phyloP scores from a whole-genome alignment of 2,888 invertebrate species.

The Syrphus vitripennis region DNA sequence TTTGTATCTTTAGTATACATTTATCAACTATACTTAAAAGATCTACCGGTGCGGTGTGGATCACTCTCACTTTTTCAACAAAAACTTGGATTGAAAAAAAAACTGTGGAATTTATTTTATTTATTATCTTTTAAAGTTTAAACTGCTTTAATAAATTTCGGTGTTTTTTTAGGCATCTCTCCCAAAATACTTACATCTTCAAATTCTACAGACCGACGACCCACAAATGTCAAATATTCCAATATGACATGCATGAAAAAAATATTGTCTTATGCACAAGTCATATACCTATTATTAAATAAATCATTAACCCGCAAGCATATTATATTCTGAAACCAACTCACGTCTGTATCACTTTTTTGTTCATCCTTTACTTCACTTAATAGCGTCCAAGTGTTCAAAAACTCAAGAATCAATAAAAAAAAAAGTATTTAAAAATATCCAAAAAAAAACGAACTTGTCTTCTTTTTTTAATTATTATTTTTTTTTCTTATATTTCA shows the following conservation, averaged over 20 bases:
- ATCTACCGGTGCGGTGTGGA: too few relatives aligned
- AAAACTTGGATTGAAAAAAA: too few relatives aligned
- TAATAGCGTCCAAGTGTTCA: constrained; percentile 58
- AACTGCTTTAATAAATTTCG: too few relatives aligned
- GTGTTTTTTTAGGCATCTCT: not conserved
- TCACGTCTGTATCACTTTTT: not conserved
- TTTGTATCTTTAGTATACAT: too few relatives aligned
- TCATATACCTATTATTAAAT: constrained; percentile 25
- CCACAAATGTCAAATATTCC: constrained; percentile 7
- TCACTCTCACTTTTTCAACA: too few relatives aligned
- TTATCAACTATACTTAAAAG: too few relatives aligned
- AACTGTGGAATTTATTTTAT: too few relatives aligned
- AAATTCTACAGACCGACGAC: not conserved
- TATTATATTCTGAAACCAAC: not conserved
- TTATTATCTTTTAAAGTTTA: not conserved
- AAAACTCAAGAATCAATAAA: constrained; percentile 35
- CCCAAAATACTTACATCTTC: not conserved
- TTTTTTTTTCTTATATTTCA: not conserved
- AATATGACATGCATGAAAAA: not conserved
- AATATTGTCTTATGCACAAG: not conserved
- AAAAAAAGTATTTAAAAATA: constrained; percentile 53
- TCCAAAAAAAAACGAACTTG: constrained; percentile 38
- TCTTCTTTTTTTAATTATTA: constrained; percentile 34
- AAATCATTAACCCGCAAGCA: constrained; percentile 44
- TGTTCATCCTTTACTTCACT: not conserved